phyloP scores from a whole-genome alignment of 2,888 invertebrate species.

The Meiosimyza decipiens region DNA sequence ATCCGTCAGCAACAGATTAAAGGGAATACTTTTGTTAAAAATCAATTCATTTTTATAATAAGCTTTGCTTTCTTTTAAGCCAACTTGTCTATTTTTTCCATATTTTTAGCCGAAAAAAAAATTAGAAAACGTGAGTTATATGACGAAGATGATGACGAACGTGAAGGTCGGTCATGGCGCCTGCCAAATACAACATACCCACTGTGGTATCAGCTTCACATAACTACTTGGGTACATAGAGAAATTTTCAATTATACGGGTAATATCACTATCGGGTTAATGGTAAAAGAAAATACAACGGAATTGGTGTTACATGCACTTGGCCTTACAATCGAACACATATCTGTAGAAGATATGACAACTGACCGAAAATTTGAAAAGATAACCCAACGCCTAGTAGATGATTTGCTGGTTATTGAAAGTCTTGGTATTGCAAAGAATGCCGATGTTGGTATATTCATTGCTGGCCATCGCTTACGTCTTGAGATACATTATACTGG shows the following conservation, averaged over 20 bases:
- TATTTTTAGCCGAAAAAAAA: no score
- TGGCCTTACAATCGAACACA: conserved; percentile 50
- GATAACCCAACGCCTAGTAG: background rate
- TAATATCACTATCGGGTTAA: conserved; percentile 59
- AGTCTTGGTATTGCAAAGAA: conserved; percentile 46
- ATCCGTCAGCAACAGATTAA: no score
- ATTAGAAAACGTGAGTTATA: no score
- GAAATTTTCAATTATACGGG: conserved; percentile 54
- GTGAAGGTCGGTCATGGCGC: conserved; percentile 58
- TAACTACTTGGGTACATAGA: conserved; percentile 56
- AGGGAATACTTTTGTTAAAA: no score
- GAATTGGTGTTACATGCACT: conserved; percentile 62
- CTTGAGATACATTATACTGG: conserved; percentile 71
- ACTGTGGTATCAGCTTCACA: conserved; percentile 68
- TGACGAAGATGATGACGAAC: no score
- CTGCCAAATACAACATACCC: conserved; percentile 71
- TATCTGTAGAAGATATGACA: conserved; percentile 52
- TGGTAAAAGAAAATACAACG: conserved; percentile 53
- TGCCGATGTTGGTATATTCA: conserved; percentile 51
- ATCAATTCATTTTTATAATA: no score
- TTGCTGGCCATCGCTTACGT: conserved; percentile 55
- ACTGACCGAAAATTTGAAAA: conserved; percentile 30
- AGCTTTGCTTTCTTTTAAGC: no score
- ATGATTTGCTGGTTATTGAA: background rate
- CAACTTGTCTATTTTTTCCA: no score